Base-by-base conservation (phyloP, 2,888 invertebrate species). In the Gymnocheta viridis region DNA sequence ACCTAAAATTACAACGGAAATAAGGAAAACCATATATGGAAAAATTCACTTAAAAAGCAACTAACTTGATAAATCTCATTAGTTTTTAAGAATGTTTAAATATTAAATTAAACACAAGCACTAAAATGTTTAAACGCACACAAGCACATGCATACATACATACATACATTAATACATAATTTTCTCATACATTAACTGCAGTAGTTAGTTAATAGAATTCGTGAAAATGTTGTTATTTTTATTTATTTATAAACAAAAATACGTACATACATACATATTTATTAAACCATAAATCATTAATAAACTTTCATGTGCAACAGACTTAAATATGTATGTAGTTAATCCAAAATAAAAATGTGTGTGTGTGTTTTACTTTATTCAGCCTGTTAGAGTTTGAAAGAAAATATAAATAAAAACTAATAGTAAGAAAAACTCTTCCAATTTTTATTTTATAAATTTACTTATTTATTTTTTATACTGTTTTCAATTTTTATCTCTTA, bases 81-180 rank as follows among this genome's bases (percentile, higher is more conserved):
- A 72, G 47, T 54, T 64, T 66, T 60, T 60, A 76, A 76, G 54
- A 70, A 66, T 80, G 38, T 80, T 72, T 58, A 60, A n/a, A 80
- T 72, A 58, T 83, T 76, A 60, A 27, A 72, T 41, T 60, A 12
- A 58, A 62, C 60, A 64, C 7, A 27, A 72, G 19, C 12, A 35
- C 32, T 47, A 49, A 29, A 60, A 51, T 69, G 38, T 27, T 41
- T 29, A 80, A 41, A 70, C n/a, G 19, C 2, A 69, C 54, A 44
- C 14, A 27, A 24, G 49, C 7, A 51, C n/a, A 24, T 32, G 27
- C 29, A 49, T 10, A n/a, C n/a, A 62, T 22, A 47, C 44, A 73
- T 32, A 69, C 12, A 76, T 44, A 54, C 17, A 44, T 19, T 66
- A 35, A 58, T 72, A 62, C 19, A 29, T 1, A 27, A 27, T 54